Percentiles rank a stretch among this genome's conserved stretches.
These are phyloP conservation scores for Calephelis virginiensis DNA, from an alignment of 1,140 invertebrate genomes.

Conservation along the genomic window DNA sequence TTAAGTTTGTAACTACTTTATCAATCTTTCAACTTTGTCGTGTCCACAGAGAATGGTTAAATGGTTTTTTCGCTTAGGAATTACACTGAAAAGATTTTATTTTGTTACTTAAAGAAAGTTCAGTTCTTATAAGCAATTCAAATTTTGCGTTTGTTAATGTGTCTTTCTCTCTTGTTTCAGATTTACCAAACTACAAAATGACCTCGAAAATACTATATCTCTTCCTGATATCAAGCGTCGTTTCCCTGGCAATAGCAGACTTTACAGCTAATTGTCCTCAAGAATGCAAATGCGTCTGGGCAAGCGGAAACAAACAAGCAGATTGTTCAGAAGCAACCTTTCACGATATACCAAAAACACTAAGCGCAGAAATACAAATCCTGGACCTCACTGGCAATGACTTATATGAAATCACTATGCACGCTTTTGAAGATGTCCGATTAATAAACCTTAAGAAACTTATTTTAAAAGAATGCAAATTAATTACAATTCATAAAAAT, in stretches of 20 bases:
- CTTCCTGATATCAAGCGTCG: conserved; percentile 38
- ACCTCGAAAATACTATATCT: conserved; percentile 39
- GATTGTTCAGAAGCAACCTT: conserved; percentile 85
- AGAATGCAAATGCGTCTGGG: conserved; percentile 88
- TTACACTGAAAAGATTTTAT: too few relatives aligned
- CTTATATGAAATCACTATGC: conserved; percentile 81
- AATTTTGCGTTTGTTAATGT: not conserved
- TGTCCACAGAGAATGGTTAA: too few relatives aligned
- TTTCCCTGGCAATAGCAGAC: conserved; percentile 47
- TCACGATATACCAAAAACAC: conserved; percentile 82
- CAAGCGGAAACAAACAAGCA: conserved; percentile 88
- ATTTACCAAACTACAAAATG: conserved; percentile 47
- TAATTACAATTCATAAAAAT: conserved; percentile 83
- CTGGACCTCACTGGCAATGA: conserved; percentile 87
- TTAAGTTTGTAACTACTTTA: too few relatives aligned
- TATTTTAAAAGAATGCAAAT: conserved; percentile 84
- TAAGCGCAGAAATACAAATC: conserved; percentile 87
- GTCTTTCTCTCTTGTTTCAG: conserved; percentile 53
- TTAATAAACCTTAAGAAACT: conserved; percentile 91
- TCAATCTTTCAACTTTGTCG: too few relatives aligned
- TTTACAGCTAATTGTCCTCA: conserved; percentile 70
- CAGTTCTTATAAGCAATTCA: not conserved
- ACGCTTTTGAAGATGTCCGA: conserved; percentile 84
- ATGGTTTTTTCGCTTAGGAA: too few relatives aligned
- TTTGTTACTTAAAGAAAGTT: not conserved